Percentiles rank a stretch among this genome's conserved stretches.
These are phyloP conservation scores for Rhincodon typus DNA, from an alignment of 2,797 vertebrate genomes.

Conservation along the genomic window DNA sequence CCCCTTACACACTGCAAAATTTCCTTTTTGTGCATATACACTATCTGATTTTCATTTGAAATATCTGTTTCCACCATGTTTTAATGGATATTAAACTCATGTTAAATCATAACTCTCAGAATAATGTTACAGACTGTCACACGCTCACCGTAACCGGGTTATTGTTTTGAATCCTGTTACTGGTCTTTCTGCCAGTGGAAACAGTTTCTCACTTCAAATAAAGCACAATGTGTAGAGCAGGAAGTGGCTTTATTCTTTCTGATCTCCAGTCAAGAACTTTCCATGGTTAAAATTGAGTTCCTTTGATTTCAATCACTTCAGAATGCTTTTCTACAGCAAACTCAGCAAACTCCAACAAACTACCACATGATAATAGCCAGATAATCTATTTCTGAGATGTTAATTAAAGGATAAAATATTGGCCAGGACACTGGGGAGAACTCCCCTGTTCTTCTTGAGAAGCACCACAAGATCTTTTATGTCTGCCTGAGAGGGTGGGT, in stretches of 20 bases:
- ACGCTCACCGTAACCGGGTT: no score
- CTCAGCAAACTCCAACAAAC: not conserved
- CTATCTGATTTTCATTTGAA: not conserved
- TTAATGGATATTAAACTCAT: no score
- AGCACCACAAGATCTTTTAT: no score
- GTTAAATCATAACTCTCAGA: not conserved
- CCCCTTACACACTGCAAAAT: not conserved
- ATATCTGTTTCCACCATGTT: not conserved
- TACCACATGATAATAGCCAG: not conserved
- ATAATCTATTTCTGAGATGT: not conserved
- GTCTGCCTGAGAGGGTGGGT: no score
- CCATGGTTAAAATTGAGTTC: not conserved
- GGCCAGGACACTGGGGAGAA: no score
- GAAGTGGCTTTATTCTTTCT: not conserved
- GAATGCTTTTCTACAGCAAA: not conserved
- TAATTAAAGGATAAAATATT: no score
- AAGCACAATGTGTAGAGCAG: not conserved
- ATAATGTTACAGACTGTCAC: no score
- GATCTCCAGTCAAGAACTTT: not conserved
- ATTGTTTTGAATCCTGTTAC: no score
- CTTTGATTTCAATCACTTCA: not conserved
- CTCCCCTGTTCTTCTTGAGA: no score
- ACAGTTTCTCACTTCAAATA: not conserved
- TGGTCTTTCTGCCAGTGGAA: not conserved
- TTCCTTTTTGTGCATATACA: not conserved